Percentiles rank a stretch among this genome's conserved stretches.
These are phyloP conservation scores for Eupithecia vulgata DNA, from an alignment of 2,888 invertebrate species.

Conservation along the genomic window DNA sequence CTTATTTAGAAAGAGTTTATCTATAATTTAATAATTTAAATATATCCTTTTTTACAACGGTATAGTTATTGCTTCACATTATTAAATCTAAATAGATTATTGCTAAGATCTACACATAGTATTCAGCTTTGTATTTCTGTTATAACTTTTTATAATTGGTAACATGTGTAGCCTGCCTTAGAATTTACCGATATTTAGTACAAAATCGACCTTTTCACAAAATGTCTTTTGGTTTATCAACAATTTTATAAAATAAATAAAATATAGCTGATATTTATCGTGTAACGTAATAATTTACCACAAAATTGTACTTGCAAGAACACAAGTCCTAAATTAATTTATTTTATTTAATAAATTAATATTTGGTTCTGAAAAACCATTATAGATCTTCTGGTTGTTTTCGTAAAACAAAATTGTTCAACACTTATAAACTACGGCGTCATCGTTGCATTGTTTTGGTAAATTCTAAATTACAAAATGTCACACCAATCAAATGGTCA, in stretches of 20 bases:
- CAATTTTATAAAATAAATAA: slow-evolving; percentile 27
- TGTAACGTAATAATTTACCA: not conserved
- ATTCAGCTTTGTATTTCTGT: not conserved
- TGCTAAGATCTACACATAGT: not conserved
- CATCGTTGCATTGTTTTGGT: slow-evolving; percentile 39
- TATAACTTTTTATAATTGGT: not conserved
- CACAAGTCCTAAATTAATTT: slow-evolving; percentile 2
- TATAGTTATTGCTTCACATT: slow-evolving; percentile 31
- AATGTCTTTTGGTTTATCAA: slow-evolving; percentile 30
- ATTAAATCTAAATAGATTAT: slow-evolving; percentile 22
- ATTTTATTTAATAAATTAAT: slow-evolving; percentile 22
- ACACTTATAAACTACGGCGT: slow-evolving; percentile 52
- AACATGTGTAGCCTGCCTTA: slow-evolving; percentile 1
- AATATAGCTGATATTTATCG: slow-evolving; percentile 2
- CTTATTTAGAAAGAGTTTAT: slow-evolving; percentile 40
- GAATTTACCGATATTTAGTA: slow-evolving; percentile 18
- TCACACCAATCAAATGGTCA: not conserved
- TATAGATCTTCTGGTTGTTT: slow-evolving; percentile 24
- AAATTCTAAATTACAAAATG: slow-evolving; percentile 5
- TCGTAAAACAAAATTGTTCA: slow-evolving; percentile 57
- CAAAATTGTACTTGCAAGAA: slow-evolving; percentile 12
- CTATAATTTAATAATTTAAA: slow-evolving; percentile 28
- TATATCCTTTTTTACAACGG: slow-evolving; percentile 14
- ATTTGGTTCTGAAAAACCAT: slow-evolving; percentile 22
- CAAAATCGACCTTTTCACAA: slow-evolving; percentile 21